Base-by-base conservation (phyloP, 2,113 vertebrate species). In the Emydura subglobosa region DNA sequence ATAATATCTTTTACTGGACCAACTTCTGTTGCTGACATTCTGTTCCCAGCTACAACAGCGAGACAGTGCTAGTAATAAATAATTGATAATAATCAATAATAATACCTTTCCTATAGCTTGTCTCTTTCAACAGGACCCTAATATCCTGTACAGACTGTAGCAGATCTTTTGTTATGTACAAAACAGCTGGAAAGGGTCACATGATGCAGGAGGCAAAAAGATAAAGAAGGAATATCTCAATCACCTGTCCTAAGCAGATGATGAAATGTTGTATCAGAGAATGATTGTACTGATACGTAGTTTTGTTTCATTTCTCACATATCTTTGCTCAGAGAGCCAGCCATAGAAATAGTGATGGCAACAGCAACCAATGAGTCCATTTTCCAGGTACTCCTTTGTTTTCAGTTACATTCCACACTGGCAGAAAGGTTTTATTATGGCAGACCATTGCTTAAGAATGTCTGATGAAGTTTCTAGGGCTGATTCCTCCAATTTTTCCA, bases 401-500 rank as follows among this genome's bases (percentile, higher is more conserved):
- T 59, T 59, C 25, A 59, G 10, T 59, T 25, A 53, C 57, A 59
- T 29, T 59, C 25, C 57, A 59, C 25, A 59, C 25, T 29, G 57
- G 57, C 25, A 29, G 25, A 59, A 27, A 59, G 25, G 10, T 59
- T 3, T 29, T 59, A 59, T 59, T 59, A 25, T 59, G 57, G 2
- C 10, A 29, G 24, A 59, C 25, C 54, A 92, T 76, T 94, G 47
- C 27, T 92, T 39, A 82, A 51, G 91, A 96, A 88, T 0, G 0
- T 74, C 22, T 65, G 87, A 29, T 82, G 78, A 84, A 50, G 79
- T 90, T 95, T 84, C 55, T 88, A 42, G 29, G 21, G 31, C 49
- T 82, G 68, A 89, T 91, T 94, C 85, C 57, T 59, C 25, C 57
- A 59, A 61, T 92, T 89, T 91, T 90, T 42, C 79, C 79, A 86